Evolutionary conservation across 30 jellyfish, hydroid and myxozoan species (phyloP), one percentile per base, ranked within the genome.

Genomic region (Chironex yamaguchii): DNA sequence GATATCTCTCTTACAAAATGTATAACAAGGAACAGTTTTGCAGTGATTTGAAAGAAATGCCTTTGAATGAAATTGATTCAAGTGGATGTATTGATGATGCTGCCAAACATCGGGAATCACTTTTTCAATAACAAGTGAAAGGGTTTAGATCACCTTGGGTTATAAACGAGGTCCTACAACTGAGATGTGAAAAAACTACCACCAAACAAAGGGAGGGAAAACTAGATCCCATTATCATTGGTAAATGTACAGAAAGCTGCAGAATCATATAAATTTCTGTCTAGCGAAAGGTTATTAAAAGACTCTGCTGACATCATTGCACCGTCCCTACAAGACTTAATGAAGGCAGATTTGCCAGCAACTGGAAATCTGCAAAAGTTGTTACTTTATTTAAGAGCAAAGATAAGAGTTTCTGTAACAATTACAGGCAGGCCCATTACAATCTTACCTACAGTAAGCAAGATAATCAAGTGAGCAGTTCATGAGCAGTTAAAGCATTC

Each of bases 221-320:
- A n/a, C n/a, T n/a, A n/a, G n/a, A n/a, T n/a, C n/a, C n/a, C n/a
- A n/a, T n/a, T n/a, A n/a, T n/a, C n/a, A n/a, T n/a, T n/a, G n/a
- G n/a, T n/a, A n/a, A n/a, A n/a, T n/a, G n/a, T n/a, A n/a, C n/a
- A n/a, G n/a, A n/a, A n/a, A n/a, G n/a, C n/a, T n/a, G n/a, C n/a
- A n/a, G n/a, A n/a, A n/a, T n/a, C n/a, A n/a, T n/a, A n/a, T n/a
- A n/a, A n/a, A n/a, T n/a, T n/a, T n/a, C n/a, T n/a, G n/a, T n/a
- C n/a, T n/a, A n/a, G n/a, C n/a, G n/a, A n/a, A n/a, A n/a, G n/a
- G 91, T 80, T 80, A 29, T 80, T 80, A 51, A 80, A 80, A 80
- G 91, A 80, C 84, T 65, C 84, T 24, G 91, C 91, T 80, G 91
- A 35, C 75, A 64, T 62, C 81, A 83, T 83, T 68, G 93, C 93